These are phyloP conservation scores for Sylvia atricapilla DNA, from an alignment of 2,113 vertebrate genomes.

Conservation along the genomic window DNA sequence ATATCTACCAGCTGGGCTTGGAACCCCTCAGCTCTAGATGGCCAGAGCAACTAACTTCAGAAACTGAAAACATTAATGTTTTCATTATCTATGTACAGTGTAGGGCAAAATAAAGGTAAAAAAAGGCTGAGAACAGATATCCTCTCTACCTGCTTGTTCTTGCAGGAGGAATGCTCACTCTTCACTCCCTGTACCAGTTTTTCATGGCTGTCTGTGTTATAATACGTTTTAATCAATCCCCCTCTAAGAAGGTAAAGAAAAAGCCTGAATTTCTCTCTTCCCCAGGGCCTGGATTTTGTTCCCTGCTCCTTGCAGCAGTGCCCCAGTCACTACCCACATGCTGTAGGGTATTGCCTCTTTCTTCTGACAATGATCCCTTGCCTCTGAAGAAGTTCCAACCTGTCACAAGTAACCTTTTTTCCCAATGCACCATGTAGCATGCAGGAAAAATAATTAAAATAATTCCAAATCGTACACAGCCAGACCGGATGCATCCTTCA, in stretches of 20 bases:
- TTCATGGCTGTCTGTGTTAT: background rate
- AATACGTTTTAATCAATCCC: background rate
- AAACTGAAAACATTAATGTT: background rate
- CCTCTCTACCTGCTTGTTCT: background rate
- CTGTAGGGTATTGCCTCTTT: background rate
- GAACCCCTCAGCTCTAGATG: background rate
- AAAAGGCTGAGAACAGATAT: background rate
- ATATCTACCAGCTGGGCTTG: background rate
- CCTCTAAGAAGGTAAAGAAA: background rate
- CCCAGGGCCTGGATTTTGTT: background rate
- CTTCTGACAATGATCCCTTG: background rate
- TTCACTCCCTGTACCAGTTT: background rate
- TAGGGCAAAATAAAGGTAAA: background rate
- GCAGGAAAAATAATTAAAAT: background rate
- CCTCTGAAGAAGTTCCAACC: background rate
- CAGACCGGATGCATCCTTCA: background rate
- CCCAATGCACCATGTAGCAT: background rate
- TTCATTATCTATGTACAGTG: background rate
- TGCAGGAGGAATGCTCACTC: background rate
- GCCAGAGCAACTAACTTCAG: background rate
- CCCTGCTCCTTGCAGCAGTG: background rate
- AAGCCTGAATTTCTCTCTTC: background rate
- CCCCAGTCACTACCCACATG: rapidly evolving
- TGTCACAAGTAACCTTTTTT: background rate
- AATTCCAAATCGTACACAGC: background rate